Evolutionary conservation across 2,797 vertebrate species (phyloP).

Genomic region (Cyprinella venusta): DNA sequence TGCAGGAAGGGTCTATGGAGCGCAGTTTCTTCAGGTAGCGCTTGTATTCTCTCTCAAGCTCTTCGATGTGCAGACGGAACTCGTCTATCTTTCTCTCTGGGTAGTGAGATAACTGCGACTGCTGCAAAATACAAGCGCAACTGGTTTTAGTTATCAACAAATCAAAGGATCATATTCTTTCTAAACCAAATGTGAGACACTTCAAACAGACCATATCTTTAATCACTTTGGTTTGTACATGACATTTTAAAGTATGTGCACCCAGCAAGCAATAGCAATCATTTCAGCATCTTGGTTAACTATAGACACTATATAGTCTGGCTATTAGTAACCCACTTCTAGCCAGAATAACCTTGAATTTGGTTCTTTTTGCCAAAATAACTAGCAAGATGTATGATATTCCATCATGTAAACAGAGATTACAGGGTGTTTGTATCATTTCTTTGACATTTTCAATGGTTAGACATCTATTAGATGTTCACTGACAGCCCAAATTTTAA

Average conservation of each 20-base stretch:
- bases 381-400: background rate
- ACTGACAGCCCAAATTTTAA: too few species aligned
- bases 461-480: background rate
- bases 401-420: background rate
- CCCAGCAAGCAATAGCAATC: too few species aligned
- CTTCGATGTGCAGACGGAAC: conserved; percentile 77
- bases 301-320: too few species aligned
- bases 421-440: too few species aligned
- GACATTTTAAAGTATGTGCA: background rate
- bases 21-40: conserved; percentile 76
- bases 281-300: too few species aligned
- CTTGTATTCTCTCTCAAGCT: conserved; percentile 79
- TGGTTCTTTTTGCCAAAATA: background rate
- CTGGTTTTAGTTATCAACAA: background rate
- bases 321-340: too few species aligned
- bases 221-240: background rate
- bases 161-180: background rate
- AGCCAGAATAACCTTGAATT: too few species aligned
- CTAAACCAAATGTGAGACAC: background rate
- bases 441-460: background rate
- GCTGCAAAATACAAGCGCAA: conserved; percentile 65
- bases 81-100: conserved; percentile 83
- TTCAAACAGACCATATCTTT: background rate
- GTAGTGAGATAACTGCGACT: conserved; percentile 82
- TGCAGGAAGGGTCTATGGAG: conserved; percentile 77